Evolutionary conservation across 1,140 invertebrate species (phyloP), one percentile per base, ranked within the genome.

Genomic region (Laodelphax striatellus): DNA sequence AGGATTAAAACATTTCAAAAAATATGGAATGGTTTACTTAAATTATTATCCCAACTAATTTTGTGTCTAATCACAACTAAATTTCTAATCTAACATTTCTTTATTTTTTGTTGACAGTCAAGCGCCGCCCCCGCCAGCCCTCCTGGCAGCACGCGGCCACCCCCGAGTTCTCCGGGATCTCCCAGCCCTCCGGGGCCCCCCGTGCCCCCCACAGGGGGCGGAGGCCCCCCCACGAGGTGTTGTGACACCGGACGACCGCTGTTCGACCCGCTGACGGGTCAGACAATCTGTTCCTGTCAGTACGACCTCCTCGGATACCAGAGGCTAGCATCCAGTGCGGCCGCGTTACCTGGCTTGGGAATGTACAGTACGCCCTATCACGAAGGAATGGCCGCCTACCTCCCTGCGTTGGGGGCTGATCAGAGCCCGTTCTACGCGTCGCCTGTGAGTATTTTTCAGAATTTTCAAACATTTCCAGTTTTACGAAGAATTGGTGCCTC

Each of bases 251-350:
- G 92, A 50, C 79, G 92, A 50, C 89, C 91, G 8, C 84, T 95
- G 67, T 90, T 92, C 75, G 91, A 96, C 75, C 92, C 92, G 9
- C 79, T 93, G 64, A 94, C 90, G 44, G 92, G 92, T 17, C 91
- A 94, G 75, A 91, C 87, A 9, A 85, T 95, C 14, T 96, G 92
- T 76, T 94, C 91, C 60, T 94, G 92, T 76, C 92, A 95, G 75
- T 80, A 81, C 71, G 74, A 75, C 63, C 62, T 71, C 46, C 67
- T 80, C 28, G 72, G 70, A 65, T 79, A 79, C 66, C 77, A 76
- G 63, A 67, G 78, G 31, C 72, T 78, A 6, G 73, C 69, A 17
- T 52, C 63, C 2, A 64, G 88, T 86, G 75, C 86, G 85, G 61
- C 80, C 85, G 65, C 87, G 82, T 71, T 94, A 88, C 76, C 90